phyloP scores from a whole-genome alignment of 2,113 vertebrate species.

The Tauraco erythrolophus region DNA sequence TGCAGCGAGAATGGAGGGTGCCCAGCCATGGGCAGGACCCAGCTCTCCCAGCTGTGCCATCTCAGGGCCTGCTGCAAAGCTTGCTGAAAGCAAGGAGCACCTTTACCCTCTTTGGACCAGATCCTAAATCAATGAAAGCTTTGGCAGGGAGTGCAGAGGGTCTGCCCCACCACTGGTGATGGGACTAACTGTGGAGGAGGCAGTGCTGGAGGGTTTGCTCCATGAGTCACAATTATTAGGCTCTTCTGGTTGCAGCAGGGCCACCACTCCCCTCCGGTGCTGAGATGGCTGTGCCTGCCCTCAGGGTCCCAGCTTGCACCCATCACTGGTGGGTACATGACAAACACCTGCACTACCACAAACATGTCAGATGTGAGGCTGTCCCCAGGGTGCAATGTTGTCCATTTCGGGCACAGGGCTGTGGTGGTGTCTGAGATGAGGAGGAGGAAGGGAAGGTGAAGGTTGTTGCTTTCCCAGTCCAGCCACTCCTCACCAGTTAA shows the following conservation, averaged over 20 bases:
- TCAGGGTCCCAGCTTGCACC: background rate
- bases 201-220: background rate
- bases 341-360: background rate
- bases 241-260: background rate
- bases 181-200: background rate
- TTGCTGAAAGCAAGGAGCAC: background rate
- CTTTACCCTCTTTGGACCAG: background rate
- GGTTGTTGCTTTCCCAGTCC: background rate
- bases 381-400: accelerated
- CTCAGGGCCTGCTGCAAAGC: background rate
- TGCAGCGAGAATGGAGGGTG: background rate
- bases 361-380: accelerated
- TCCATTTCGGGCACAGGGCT: background rate
- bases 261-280: background rate
- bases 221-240: background rate
- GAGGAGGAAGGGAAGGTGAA: background rate
- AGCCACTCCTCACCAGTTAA: accelerated
- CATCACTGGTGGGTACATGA: background rate
- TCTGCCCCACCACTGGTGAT: background rate
- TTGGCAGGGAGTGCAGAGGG: background rate
- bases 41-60: background rate
- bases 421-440: background rate
- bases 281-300: background rate
- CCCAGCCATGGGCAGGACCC: background rate
- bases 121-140: background rate